These are phyloP conservation scores for Embiotoca jacksoni DNA, from an alignment of 2,113 vertebrate species.

Conservation along the genomic window DNA sequence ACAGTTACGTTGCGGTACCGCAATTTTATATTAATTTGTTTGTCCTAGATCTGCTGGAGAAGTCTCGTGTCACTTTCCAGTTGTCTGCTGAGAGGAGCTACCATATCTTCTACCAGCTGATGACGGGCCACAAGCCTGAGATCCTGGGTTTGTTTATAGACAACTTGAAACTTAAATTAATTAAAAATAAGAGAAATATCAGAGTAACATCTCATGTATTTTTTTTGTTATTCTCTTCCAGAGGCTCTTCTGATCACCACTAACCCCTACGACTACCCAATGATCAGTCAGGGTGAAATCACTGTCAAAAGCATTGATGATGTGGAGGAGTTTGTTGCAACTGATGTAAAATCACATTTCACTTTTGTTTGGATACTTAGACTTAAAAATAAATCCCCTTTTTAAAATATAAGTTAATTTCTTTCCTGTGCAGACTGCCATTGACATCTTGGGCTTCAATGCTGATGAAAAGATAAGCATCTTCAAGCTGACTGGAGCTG, in stretches of 20 bases:
- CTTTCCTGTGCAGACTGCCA: too few species aligned
- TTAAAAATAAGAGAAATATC: neutral
- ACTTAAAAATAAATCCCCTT: too few species aligned
- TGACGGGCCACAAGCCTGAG: slow-evolving; percentile 81
- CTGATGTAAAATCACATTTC: too few species aligned
- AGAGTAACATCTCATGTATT: neutral
- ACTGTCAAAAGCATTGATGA: too few species aligned
- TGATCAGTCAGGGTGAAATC: slow-evolving; percentile 79
- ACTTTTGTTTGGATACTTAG: too few species aligned
- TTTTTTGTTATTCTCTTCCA: slow-evolving; percentile 57
- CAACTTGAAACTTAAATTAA: neutral
- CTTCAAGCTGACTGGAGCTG: slow-evolving; percentile 91
- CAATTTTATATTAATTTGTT: neutral
- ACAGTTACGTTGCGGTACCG: too few species aligned
- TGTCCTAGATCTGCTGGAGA: slow-evolving; percentile 76
- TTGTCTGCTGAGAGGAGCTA: slow-evolving; percentile 83
- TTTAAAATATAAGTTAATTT: too few species aligned
- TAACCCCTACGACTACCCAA: slow-evolving; percentile 79
- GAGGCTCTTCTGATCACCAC: slow-evolving; percentile 79
- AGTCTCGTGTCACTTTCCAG: slow-evolving; percentile 66
- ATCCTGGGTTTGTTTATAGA: slow-evolving; percentile 66
- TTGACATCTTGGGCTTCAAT: slow-evolving; percentile 86
- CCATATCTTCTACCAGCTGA: slow-evolving; percentile 83
- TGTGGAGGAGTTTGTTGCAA: too few species aligned
- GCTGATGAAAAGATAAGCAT: slow-evolving; percentile 87